Base-by-base conservation (phyloP, 2,888 invertebrate species). In the Volucella inflata region DNA sequence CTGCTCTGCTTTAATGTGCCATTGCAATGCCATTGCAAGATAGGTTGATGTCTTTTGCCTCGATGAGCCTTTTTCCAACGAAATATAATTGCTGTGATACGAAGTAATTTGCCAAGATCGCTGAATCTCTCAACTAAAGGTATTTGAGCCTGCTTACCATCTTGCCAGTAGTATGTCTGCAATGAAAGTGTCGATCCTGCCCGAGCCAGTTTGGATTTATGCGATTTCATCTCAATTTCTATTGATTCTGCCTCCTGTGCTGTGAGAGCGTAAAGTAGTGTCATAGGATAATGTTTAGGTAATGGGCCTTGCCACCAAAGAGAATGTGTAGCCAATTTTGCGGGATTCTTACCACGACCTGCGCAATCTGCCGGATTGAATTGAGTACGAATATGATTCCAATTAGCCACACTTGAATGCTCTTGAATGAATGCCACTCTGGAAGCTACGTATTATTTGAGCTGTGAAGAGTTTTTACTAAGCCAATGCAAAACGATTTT, bases 301-400 rank as follows among this genome's bases (percentile, higher is more conserved):
- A 42, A 44, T 51, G 65, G 67, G 2, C 65, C 50, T 8, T 65
- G 36, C 38, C 51, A 65, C 65, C 67, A 67, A 16, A 67, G 21
- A 36, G 36, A 6, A 38, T 64, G 50, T 10, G 8, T 36, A 14
- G 48, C 11, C 9, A 36, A 36, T 30, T 16, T 48, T 48, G 48
- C 14, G 17, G 21, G 0, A n/a, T 16, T 48, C 14, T 36, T 64
- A 42, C 48, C 64, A 8, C 48, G 30, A 50, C 53, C 53, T 9
- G 67, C 40, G 8, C 51, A 67, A 67, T 67, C 67, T 2, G 42
- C 67, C 11, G n/a, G 42, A 14, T 53, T 67, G 17, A 53, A 53
- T 11, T 40, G 51, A 1, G 67, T 67, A 10, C 53, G 53, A 50
- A 64, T 36, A 38, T 64, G 64, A 48, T 64, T 14, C 38, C 64